phyloP scores from a whole-genome alignment of 2,888 invertebrate species.

The Meganola albula region DNA sequence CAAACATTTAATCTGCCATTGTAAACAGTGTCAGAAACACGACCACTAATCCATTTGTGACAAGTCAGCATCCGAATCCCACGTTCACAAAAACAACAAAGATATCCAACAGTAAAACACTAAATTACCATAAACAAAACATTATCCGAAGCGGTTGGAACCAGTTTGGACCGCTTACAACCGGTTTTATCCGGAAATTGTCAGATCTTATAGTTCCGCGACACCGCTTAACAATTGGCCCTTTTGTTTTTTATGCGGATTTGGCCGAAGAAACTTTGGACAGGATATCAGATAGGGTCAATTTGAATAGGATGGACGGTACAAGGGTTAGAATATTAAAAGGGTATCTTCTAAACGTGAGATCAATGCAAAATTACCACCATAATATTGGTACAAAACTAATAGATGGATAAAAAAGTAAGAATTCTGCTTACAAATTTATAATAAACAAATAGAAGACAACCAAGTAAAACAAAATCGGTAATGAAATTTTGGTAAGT shows the following conservation, averaged over 20 bases:
- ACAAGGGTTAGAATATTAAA: conserved; percentile 40
- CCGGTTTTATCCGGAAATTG: conserved; percentile 63
- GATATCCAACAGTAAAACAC: conserved; percentile 53
- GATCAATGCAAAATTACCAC: too few species aligned
- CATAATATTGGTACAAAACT: too few species aligned
- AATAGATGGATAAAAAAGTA: too few species aligned
- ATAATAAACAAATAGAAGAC: too few species aligned
- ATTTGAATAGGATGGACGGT: conserved; percentile 42
- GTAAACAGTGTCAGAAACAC: conserved; percentile 29
- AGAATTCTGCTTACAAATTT: too few species aligned
- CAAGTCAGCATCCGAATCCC: conserved; percentile 55
- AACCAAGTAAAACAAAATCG: too few species aligned
- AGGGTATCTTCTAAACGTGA: too few species aligned
- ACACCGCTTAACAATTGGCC: conserved; percentile 60
- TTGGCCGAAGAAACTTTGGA: conserved; percentile 52
- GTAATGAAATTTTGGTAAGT: too few species aligned
- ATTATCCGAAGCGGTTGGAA: conserved; percentile 58
- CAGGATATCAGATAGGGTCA: conserved; percentile 41
- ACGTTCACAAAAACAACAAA: conserved; percentile 41
- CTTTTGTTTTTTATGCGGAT: conserved; percentile 53
- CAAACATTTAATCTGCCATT: conserved; percentile 26
- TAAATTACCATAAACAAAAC: conserved; percentile 76
- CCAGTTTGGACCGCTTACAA: conserved; percentile 44
- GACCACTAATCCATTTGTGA: conserved; percentile 56
- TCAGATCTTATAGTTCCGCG: conserved; percentile 54